Evolutionary conservation across 2,113 vertebrate genomes (phyloP).

Genomic region (Puma concolor): DNA sequence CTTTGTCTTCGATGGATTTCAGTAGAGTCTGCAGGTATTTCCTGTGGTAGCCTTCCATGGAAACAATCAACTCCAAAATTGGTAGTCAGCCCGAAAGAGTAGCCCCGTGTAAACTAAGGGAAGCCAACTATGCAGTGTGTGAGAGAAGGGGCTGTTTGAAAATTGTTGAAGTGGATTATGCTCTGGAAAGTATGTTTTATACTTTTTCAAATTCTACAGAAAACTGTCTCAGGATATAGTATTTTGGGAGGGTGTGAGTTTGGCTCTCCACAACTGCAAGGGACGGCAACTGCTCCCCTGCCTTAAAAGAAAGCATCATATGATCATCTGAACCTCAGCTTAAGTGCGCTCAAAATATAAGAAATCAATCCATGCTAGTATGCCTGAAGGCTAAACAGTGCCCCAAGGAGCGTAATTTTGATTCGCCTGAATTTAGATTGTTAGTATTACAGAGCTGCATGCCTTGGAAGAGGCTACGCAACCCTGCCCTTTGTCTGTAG

Average conservation of each 20-base stretch:
- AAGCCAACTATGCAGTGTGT: neutral
- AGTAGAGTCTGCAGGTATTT: neutral
- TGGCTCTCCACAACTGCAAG: neutral
- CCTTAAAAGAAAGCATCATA: neutral
- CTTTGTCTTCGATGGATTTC: neutral
- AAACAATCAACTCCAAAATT: neutral
- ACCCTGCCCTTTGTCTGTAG: neutral
- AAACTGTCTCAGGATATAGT: neutral
- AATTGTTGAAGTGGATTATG: neutral
- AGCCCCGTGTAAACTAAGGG: neutral
- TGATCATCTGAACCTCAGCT: neutral
- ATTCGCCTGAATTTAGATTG: neutral
- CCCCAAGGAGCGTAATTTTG: neutral
- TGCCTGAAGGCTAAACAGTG: neutral
- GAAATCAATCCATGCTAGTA: neutral
- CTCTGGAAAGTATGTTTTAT: neutral
- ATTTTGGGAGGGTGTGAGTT: neutral
- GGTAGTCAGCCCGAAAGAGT: neutral
- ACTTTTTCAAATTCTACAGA: neutral
- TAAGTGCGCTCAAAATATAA: neutral
- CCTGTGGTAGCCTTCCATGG: neutral
- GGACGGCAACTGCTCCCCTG: neutral
- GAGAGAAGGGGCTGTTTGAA: neutral
- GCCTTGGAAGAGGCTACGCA: neutral
- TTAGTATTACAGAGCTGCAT: neutral